These are phyloP conservation scores for Helostoma temminkii DNA, from an alignment of 2,797 vertebrate species.

Conservation along the genomic window DNA sequence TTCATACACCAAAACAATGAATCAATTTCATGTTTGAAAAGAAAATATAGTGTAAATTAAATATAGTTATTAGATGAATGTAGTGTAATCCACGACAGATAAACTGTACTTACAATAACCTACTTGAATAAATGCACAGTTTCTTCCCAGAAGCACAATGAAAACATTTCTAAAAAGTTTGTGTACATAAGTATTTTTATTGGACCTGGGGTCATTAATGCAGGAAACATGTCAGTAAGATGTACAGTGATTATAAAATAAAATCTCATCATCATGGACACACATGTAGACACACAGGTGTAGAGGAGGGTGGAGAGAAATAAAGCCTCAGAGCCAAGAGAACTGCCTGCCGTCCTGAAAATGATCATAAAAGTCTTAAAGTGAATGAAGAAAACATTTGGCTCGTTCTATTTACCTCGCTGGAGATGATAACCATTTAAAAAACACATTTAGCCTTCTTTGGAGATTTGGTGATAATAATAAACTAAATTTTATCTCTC, in stretches of 20 bases:
- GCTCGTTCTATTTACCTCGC: not conserved
- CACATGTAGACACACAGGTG: not conserved
- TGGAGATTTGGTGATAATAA: constrained; percentile 12
- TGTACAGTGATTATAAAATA: not conserved
- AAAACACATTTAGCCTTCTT: not conserved
- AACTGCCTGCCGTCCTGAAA: constrained; percentile 80
- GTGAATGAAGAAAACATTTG: not conserved
- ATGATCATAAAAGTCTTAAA: not conserved
- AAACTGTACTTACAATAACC: no score
- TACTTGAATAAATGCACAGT: no score
- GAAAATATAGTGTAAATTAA: not conserved
- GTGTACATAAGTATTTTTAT: not conserved
- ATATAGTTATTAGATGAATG: not conserved
- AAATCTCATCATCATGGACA: no score
- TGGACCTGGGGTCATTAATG: not conserved
- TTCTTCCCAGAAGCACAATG: not conserved
- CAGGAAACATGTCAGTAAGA: not conserved
- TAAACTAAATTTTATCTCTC: constrained; percentile 1
- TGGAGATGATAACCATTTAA: not conserved
- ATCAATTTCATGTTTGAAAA: not conserved
- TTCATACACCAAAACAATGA: not conserved
- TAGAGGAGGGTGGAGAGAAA: not conserved
- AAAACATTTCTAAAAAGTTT: constrained; percentile 17
- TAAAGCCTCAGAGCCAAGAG: constrained; percentile 1
- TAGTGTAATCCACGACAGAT: no score